Base-by-base conservation (phyloP, 2,797 vertebrate genomes). In the Paedocypris micromegethes region DNA sequence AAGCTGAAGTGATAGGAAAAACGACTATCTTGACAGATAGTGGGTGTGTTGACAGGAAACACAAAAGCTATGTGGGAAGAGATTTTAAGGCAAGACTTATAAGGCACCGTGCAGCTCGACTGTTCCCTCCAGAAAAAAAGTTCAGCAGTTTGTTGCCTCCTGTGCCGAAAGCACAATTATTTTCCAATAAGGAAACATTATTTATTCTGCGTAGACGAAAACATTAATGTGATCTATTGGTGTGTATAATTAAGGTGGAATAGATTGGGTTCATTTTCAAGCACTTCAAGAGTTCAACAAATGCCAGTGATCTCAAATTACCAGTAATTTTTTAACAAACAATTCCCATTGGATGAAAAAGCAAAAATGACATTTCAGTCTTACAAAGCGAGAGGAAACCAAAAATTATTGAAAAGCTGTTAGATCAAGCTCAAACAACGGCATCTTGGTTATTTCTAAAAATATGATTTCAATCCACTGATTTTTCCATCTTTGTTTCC, bases 401-500 rank as follows among this genome's bases (percentile, higher is more conserved):
- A 67, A 58, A 58, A 8, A n/a, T 60, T 6, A 72, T 69, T 64
- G 79, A 77, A 77, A 42, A 54, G 72, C 76, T n/a, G 8, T 73
- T 6, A 72, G 72, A 77, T 76, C 77, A 84, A 58, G 77, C 76
- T 65, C 81, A 65, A 72, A 75, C 88, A 86, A 23, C 23, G 23
- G 83, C 81, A 83, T 85, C 78, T 77, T 39, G 80, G 77, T 87
- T 86, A 86, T 83, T 86, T 87, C 75, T 73, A 85, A 87, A 87
- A 81, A 82, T 82, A 82, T 75, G 38, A 85, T 83, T 86, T 85
- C 81, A 81, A 64, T 66, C 58, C 86, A 74, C 81, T 82, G 79
- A 75, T 82, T 78, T 76, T 75, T 46, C 71, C 75, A 77, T 86
- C 80, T 88, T 88, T 87, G 87, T 90, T 88, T 85, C 89, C 88